phyloP scores from a whole-genome alignment of 1,140 invertebrate genomes.

The Argopecten irradians region DNA sequence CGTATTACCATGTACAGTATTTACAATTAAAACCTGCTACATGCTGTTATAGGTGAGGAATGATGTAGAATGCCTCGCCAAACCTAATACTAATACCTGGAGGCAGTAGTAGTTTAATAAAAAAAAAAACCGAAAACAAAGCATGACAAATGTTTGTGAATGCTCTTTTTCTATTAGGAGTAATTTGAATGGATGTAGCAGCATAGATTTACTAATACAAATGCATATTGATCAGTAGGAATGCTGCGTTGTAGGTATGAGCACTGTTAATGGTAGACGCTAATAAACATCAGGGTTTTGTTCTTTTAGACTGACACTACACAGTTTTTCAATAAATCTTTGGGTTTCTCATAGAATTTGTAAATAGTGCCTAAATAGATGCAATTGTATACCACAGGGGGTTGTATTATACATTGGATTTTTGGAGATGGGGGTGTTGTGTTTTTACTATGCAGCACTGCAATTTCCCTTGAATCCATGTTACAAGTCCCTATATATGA shows the following conservation, averaged over 20 bases:
- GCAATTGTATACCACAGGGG: no score
- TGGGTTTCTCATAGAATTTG: background rate
- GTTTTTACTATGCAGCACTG: no score
- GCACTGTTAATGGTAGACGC: background rate
- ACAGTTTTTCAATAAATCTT: background rate
- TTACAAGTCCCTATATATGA: no score
- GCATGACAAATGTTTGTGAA: background rate
- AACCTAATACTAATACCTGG: background rate
- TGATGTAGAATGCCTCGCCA: background rate
- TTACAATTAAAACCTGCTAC: no score
- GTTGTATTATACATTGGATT: no score
- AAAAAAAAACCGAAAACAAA: background rate
- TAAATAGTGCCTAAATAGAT: background rate
- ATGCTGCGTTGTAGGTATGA: no score
- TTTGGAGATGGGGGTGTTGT: no score
- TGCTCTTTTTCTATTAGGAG: background rate
- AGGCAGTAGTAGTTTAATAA: background rate
- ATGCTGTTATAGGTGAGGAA: background rate
- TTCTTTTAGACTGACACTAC: background rate
- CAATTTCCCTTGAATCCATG: no score
- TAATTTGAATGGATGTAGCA: background rate
- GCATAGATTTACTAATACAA: background rate
- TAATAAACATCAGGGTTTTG: background rate
- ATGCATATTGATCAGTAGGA: background rate
- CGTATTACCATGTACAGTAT: no score